phyloP scores from a whole-genome alignment of 1,140 invertebrate species.

The Sitophilus oryzae region DNA sequence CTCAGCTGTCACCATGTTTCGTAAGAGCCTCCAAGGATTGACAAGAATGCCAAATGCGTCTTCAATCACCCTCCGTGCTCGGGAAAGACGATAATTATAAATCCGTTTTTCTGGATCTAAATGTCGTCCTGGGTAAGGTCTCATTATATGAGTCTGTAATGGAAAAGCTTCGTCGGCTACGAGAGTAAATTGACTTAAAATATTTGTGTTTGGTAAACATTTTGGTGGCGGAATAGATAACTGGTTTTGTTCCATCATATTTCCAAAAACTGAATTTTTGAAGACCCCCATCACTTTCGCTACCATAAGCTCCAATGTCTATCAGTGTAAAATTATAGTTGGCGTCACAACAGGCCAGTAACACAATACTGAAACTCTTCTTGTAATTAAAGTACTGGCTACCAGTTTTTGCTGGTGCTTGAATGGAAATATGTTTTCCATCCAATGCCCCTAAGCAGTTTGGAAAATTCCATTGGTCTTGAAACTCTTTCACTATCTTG shows the following conservation, averaged over 20 bases:
- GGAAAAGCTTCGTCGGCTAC: too few species aligned
- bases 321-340: conserved; percentile 43
- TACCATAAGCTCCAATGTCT: conserved; percentile 42
- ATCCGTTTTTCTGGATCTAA: too few species aligned
- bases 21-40: too few species aligned
- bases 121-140: too few species aligned
- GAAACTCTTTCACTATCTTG: conserved; percentile 24
- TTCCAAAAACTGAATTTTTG: not conserved
- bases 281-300: conserved; percentile 36
- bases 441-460: conserved; percentile 42
- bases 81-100: too few species aligned
- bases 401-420: conserved; percentile 37
- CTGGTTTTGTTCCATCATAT: not conserved
- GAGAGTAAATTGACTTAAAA: too few species aligned
- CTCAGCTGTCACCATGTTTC: too few species aligned
- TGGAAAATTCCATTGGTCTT: conserved; percentile 38
- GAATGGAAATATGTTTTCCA: conserved; percentile 44
- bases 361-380: conserved; percentile 41
- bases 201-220: not conserved
- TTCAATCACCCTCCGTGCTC: too few species aligned
- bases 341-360: conserved; percentile 43
- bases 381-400: conserved; percentile 43
- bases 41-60: too few species aligned
- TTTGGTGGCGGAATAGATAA: not conserved
- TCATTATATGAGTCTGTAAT: too few species aligned